Conservation (phyloP, 2,888 invertebrate species). For the Eristalinus sepulchralis region DNA sequence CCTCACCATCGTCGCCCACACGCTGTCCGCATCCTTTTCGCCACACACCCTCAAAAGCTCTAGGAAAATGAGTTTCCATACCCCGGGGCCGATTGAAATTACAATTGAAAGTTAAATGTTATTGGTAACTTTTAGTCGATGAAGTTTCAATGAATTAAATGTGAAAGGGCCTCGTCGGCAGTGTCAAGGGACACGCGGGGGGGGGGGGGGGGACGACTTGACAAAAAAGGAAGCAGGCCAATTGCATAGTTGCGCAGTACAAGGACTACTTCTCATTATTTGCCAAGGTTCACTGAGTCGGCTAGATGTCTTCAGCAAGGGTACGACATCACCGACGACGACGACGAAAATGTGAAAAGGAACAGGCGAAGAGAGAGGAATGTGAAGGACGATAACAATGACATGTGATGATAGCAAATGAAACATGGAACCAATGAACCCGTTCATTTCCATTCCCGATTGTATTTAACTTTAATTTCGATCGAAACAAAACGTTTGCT, state of each 20-base stretch:
- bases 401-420: constrained; percentile 65
- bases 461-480: constrained; percentile 70
- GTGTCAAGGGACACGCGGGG: background rate
- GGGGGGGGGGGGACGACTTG: constrained; percentile 1
- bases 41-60: constrained; percentile 63
- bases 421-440: constrained; percentile 44
- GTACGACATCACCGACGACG: background rate
- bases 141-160: constrained; percentile 70
- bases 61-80: constrained; percentile 73
- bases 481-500: constrained; percentile 58
- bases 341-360: background rate
- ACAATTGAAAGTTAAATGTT: constrained; percentile 75
- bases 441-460: background rate
- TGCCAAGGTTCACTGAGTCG: constrained; percentile 66
- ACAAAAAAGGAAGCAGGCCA: constrained; percentile 52
- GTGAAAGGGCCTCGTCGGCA: constrained; percentile 20
- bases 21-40: constrained; percentile 35
- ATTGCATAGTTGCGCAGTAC: constrained; percentile 24
- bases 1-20: background rate
- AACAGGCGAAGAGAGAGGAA: background rate
- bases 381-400: constrained; percentile 35
- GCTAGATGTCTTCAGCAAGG: constrained; percentile 8
- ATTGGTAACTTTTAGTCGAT: constrained; percentile 73
- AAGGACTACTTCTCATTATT: constrained; percentile 64
- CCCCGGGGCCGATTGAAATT: constrained; percentile 72